Conservation (phyloP, 2,888 invertebrate species). For the Apoderus coryli region DNA sequence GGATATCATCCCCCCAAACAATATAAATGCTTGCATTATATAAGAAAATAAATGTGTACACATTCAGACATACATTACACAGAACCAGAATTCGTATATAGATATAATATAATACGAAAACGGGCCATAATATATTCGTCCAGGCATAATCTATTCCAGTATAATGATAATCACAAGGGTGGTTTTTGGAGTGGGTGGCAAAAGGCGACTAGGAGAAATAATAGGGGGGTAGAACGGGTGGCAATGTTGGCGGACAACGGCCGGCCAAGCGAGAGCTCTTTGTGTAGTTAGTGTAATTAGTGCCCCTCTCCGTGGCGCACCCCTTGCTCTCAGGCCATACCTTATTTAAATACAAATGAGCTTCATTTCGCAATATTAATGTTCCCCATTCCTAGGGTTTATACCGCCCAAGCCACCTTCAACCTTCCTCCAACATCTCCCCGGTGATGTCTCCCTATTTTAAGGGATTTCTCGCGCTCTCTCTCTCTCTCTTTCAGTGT, state of each 20-base stretch:
- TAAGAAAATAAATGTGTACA: too few relatives aligned
- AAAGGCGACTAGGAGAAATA: constrained; percentile 9
- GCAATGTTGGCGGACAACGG: constrained; percentile 29
- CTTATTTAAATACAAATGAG: constrained; percentile 86
- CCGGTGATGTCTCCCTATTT: too few relatives aligned
- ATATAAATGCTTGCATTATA: too few relatives aligned
- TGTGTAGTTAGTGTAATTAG: constrained; percentile 39
- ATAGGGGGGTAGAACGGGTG: constrained; percentile 21
- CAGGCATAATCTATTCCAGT: constrained; percentile 32
- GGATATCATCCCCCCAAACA: too few relatives aligned
- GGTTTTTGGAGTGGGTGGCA: constrained; percentile 9
- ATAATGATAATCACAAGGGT: constrained; percentile 32
- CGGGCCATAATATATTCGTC: constrained; percentile 1
- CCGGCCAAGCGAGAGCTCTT: constrained; percentile 36
- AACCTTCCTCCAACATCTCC: too few relatives aligned
- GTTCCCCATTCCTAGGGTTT: constrained; percentile 47
- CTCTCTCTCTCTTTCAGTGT: too few relatives aligned
- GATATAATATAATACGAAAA: too few relatives aligned
- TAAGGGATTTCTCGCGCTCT: too few relatives aligned
- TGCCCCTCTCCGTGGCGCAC: constrained; percentile 27
- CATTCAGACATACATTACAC: too few relatives aligned
- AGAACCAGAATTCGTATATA: too few relatives aligned
- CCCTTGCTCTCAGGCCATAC: constrained; percentile 32
- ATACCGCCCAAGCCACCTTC: too few relatives aligned
- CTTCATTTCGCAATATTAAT: constrained; percentile 82